A percentile compares a stretch with the other conserved stretches of the same genome.
These are phyloP conservation scores for Amphiprion percula DNA, from an alignment of 2,113 vertebrate species.

Conservation along the genomic window DNA sequence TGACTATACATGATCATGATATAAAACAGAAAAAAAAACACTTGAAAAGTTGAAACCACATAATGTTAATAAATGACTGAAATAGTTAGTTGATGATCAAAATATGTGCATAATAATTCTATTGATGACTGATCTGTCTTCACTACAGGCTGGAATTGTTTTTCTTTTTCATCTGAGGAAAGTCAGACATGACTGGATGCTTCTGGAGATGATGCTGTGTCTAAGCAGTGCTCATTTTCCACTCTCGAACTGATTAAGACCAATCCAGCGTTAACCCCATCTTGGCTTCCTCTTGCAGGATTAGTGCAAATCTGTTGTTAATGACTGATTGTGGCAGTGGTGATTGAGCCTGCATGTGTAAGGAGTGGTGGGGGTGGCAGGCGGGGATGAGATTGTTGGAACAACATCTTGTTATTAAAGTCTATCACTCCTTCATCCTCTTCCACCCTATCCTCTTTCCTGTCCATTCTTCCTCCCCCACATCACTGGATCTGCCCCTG, in stretches of 20 bases:
- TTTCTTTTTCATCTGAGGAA: neutral
- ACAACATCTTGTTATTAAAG: conserved; percentile 59
- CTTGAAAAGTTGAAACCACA: too few relatives aligned
- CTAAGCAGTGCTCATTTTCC: conserved; percentile 51
- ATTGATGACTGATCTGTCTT: neutral
- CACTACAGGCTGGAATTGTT: conserved; percentile 3
- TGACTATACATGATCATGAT: too few relatives aligned
- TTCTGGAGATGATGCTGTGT: conserved; percentile 26
- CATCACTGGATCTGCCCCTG: conserved; percentile 14
- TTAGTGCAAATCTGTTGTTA: conserved; percentile 72
- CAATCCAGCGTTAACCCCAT: conserved; percentile 74
- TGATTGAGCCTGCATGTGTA: conserved; percentile 44
- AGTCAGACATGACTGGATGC: conserved; percentile 13
- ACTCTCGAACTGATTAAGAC: conserved; percentile 69
- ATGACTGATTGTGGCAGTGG: conserved; percentile 47
- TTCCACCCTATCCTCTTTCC: neutral
- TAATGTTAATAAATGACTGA: too few relatives aligned
- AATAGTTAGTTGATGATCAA: too few relatives aligned
- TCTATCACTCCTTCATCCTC: conserved; percentile 19
- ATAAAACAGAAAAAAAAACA: too few relatives aligned
- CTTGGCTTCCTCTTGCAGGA: conserved; percentile 58
- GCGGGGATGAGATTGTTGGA: conserved; percentile 16
- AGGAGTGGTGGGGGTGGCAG: neutral
- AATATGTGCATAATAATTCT: too few relatives aligned
- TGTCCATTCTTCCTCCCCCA: conserved; percentile 7